Evolutionary conservation across 2,888 invertebrate species (phyloP), one percentile per base, ranked within the genome.

Genomic region (Venusia cambrica): DNA sequence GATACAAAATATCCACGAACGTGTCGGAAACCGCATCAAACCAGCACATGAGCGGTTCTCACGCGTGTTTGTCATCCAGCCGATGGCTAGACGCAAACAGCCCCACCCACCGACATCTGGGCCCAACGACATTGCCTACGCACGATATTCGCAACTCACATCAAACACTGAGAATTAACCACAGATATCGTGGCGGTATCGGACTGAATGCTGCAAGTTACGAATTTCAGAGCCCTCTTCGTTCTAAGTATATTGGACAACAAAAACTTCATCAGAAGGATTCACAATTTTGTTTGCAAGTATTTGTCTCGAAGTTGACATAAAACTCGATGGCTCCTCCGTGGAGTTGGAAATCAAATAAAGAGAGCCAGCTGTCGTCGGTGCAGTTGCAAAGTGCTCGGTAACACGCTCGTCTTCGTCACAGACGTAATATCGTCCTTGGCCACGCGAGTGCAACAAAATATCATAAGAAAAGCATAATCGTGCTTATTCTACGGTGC

Each of bases 321-420:
- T 70, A 71, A 73, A 73, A 74, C 63, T 73, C 55, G 54, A 67
- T 68, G 61, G 58, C 57, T 65, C n/a, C n/a, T n/a, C 54, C 54
- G 63, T 62, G 68, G 59, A 69, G 67, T 73, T 68, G 72, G 59
- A 76, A 77, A 76, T 80, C 75, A 77, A 79, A 83, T 81, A 78
- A 76, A 73, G 70, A 60, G 62, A 52, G 54, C 61, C 77, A 79
- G 78, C 72, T 78, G 79, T 66, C 69, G 73, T 56, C 68, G 54
- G 48, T 71, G 70, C 75, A 79, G 60, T 73, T 57, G 65, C 65
- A 57, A 73, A 69, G 62, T 67, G 60, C 62, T 57, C 55, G 51
- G 45, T 57, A 57, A 57, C 67, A 62, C 48, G 65, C 67, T 73
- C 65, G 64, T 74, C 72, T 69, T 70, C 69, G 67, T 73, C 70